Percentiles rank a stretch among this genome's conserved stretches.
phyloP scores from a whole-genome alignment of 2,113 vertebrate species.

The Salvelinus namaycush region DNA sequence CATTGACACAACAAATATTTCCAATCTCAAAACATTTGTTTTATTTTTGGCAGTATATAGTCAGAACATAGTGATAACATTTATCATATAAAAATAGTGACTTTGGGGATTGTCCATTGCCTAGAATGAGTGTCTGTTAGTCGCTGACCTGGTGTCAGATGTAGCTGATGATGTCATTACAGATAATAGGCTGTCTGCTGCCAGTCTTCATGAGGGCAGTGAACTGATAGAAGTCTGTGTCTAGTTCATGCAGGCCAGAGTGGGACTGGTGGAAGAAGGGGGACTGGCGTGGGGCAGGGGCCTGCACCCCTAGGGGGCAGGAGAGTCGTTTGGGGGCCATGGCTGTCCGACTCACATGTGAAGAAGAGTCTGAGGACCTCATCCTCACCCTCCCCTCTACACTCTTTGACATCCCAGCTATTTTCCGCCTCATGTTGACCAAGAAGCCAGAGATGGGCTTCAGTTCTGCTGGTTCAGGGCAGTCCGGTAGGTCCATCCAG shows the following conservation, averaged over 20 bases:
- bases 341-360: slow-evolving; percentile 53
- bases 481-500: slow-evolving; percentile 95
- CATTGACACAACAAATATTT: slow-evolving; percentile 12
- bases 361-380: slow-evolving; percentile 56
- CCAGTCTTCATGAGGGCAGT: slow-evolving; percentile 88
- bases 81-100: slow-evolving; percentile 57
- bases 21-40: slow-evolving; percentile 31
- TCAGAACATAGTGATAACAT: slow-evolving; percentile 30
- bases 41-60: slow-evolving; percentile 48
- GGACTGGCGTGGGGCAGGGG: slow-evolving; percentile 69
- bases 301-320: slow-evolving; percentile 81
- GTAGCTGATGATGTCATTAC: slow-evolving; percentile 89
- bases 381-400: slow-evolving; percentile 68
- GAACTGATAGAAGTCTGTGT: slow-evolving; percentile 84
- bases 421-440: slow-evolving; percentile 84
- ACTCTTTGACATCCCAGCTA: slow-evolving; percentile 81
- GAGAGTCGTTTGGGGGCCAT: slow-evolving; percentile 83
- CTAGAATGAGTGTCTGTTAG: neutral
- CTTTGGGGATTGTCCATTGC: slow-evolving; percentile 42
- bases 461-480: slow-evolving; percentile 69
- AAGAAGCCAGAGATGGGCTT: slow-evolving; percentile 75
- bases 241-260: slow-evolving; percentile 80
- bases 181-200: slow-evolving; percentile 94
- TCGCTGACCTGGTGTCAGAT: slow-evolving; percentile 71
- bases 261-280: slow-evolving; percentile 89